These are phyloP conservation scores for Sarcophaga variegata DNA, from an alignment of 2,888 invertebrate species.

Conservation along the genomic window DNA sequence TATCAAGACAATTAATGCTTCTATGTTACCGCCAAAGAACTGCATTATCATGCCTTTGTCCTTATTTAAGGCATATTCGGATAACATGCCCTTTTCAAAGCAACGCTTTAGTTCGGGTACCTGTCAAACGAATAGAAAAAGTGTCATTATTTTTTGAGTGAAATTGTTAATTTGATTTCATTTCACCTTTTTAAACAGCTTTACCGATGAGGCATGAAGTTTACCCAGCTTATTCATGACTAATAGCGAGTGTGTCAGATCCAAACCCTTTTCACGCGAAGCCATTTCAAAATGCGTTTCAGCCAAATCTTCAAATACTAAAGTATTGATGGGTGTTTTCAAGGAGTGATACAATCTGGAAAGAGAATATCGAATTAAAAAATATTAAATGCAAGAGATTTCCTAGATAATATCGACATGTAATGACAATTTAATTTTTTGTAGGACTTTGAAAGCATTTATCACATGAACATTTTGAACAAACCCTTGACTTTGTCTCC, in stretches of 20 bases:
- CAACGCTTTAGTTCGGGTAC: constrained; percentile 68
- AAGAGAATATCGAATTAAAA: background rate
- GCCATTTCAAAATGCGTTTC: constrained; percentile 82
- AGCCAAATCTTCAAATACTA: constrained; percentile 80
- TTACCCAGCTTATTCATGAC: constrained; percentile 83
- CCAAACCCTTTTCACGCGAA: constrained; percentile 83
- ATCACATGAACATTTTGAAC: too few relatives aligned
- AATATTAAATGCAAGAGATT: too few relatives aligned
- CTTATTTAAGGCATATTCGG: constrained; percentile 70
- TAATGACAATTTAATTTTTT: too few relatives aligned
- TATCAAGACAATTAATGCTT: constrained; percentile 76
- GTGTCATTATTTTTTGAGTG: background rate
- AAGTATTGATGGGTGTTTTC: constrained; percentile 74
- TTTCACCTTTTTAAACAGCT: constrained; percentile 82
- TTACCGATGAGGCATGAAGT: constrained; percentile 84
- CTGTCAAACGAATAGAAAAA: constrained; percentile 26
- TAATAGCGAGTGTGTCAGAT: constrained; percentile 82
- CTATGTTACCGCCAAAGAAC: constrained; percentile 72
- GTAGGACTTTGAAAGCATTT: too few relatives aligned
- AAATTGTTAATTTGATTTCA: background rate
- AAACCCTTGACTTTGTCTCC: too few relatives aligned
- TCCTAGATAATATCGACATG: too few relatives aligned
- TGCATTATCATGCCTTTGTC: constrained; percentile 72
- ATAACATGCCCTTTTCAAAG: constrained; percentile 74
- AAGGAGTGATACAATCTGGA: constrained; percentile 75